phyloP scores from a whole-genome alignment of 2,113 vertebrate genomes.

The Columba livia region DNA sequence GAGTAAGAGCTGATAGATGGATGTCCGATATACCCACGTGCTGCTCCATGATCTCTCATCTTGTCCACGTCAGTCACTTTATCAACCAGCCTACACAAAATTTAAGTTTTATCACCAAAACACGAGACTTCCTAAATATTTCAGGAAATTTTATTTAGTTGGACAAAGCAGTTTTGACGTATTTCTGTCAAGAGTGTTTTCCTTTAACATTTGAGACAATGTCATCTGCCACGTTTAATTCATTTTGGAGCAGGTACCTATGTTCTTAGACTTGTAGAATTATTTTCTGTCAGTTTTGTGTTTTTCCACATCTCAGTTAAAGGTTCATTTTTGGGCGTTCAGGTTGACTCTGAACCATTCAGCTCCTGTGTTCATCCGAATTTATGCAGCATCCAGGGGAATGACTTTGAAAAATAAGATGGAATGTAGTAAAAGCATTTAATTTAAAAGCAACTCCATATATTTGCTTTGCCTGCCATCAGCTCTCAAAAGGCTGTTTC shows the following conservation, averaged over 20 bases:
- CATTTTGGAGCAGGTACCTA: not conserved
- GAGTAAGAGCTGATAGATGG: not conserved
- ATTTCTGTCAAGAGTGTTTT: not conserved
- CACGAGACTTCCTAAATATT: not conserved
- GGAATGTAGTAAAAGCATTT: slow-evolving; percentile 6
- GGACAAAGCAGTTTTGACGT: not conserved
- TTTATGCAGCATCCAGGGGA: not conserved
- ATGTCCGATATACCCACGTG: not conserved
- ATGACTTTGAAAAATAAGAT: not conserved
- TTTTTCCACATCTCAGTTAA: not conserved
- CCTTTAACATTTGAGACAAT: not conserved
- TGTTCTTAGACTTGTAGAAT: not conserved
- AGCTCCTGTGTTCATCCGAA: slow-evolving; percentile 4
- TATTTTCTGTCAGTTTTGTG: not conserved
- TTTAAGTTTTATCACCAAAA: not conserved
- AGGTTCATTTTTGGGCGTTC: not conserved
- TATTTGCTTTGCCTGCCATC: not conserved
- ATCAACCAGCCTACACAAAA: not conserved
- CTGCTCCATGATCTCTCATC: not conserved
- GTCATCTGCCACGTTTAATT: not conserved
- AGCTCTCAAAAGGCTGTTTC: not conserved
- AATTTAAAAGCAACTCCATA: not conserved
- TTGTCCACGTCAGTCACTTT: not conserved
- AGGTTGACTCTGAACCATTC: not conserved
- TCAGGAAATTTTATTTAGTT: not conserved